Conservation (phyloP, 1,140 invertebrate genomes). For the Drosophila novamexicana region DNA sequence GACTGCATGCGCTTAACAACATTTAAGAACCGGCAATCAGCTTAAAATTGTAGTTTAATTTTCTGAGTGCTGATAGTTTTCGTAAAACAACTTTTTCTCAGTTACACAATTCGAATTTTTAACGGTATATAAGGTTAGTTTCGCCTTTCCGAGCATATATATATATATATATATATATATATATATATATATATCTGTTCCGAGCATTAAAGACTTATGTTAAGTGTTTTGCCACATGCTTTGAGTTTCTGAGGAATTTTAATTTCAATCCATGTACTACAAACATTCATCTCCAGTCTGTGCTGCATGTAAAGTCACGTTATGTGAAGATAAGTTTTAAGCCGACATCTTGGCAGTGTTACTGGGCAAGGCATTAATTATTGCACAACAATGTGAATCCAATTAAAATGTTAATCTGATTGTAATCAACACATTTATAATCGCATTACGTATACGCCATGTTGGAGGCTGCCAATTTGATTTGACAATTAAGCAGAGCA, state of each 20-base stretch:
- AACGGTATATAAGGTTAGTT: no score
- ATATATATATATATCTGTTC: no score
- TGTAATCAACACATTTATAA: slow-evolving; percentile 73
- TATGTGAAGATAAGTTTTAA: neutral
- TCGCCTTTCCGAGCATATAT: no score
- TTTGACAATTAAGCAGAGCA: slow-evolving; percentile 61
- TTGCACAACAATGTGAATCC: slow-evolving; percentile 48
- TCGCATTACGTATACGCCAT: slow-evolving; percentile 70
- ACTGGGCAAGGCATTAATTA: slow-evolving; percentile 6
- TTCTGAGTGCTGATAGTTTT: no score
- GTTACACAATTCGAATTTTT: no score
- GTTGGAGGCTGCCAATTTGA: slow-evolving; percentile 51
- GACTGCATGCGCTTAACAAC: no score
- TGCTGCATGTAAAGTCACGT: neutral
- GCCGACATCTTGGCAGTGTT: neutral
- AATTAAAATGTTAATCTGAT: slow-evolving; percentile 71
- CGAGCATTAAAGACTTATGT: no score
- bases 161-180: no score
- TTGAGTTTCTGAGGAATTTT: neutral
- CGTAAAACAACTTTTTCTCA: no score
- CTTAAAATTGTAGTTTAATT: no score
- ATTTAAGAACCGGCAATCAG: no score
- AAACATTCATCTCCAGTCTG: neutral
- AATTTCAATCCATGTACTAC: neutral
- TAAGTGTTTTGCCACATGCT: neutral